Evolutionary conservation across 2,113 vertebrate species (phyloP), one percentile per base, ranked within the genome.

Genomic region (Eretmodus cyanostictus): DNA sequence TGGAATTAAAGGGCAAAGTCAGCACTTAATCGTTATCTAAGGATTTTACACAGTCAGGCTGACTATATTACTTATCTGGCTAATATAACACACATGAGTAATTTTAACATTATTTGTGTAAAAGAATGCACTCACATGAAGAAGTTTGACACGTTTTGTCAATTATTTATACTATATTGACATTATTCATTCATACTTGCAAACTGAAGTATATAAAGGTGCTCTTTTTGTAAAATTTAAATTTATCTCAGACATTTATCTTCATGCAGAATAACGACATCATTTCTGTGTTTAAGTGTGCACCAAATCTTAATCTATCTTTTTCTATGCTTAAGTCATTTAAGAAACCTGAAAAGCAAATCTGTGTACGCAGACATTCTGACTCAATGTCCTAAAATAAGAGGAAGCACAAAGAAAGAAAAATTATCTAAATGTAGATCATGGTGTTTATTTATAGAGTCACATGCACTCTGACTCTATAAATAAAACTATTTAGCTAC

Each of bases 401-500:
- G 27, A 29, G 54, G 16, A 45, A 59, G 36, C 22, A 31, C 55
- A 29, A 57, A 59, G 16, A 49, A 82, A 76, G 68, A 49, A 85
- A 16, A 59, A 66, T 79, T 8, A 6, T 73, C 36, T 81, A 79
- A 82, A 80, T 53, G 47, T 76, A 9, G 76, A 66, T 8, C 7
- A 19, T 38, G 49, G 57, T 87, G 47, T 34, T 66, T 22, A 66
- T 66, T 66, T 66, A 2, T 13, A 13, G 61, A 66, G 34, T 66
- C 2, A 2, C 59, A 68, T 29, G 4, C 29, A 84, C 22, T 27
- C 82, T 29, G 34, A 59, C 53, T 42, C 47, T 83, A 85, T 81
- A 81, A 86, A 90, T 91, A 90, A 90, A 88, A 76, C n/a, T 53
- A 68, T 86, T 86, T 59, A 84, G 71, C 49, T 8, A 53, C 42